Base-by-base conservation (phyloP, 1,140 invertebrate species). In the Leguminivora glycinivorella region DNA sequence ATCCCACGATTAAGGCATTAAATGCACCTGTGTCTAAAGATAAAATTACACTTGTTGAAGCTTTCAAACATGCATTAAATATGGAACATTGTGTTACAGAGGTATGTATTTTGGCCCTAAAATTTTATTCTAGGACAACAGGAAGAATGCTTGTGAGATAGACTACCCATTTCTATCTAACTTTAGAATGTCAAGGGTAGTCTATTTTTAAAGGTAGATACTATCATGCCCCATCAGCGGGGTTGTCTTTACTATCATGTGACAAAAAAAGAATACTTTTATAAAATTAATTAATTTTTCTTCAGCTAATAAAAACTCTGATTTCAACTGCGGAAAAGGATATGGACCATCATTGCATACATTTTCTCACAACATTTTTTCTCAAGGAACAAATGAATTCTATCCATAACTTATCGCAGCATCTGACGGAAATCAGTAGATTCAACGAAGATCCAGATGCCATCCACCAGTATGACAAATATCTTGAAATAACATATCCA, bases 301-400 rank as follows among this genome's bases (percentile, higher is more conserved):
- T 31, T 25, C 68, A 82, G 80, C 47, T 72, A 43, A 69, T 82
- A 69, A 72, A 78, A 69, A 52, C 78, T 4, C 22, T 80, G 31
- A 69, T 79, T 24, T 34, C 10, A n/a, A 47, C 70, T 6, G 80
- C 80, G 29, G 74, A 77, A 69, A 69, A 70, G 7, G 70, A 71
- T 0, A 73, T 80, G 26, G 80, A 82, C 70, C 75, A 75, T 56
- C 78, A 82, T 25, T 82, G 75, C 69, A 74, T 72, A 25, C 75
- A 82, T 71, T 79, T 79, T 68, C 43, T 82, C 0, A 82, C 76
- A 43, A 77, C 80, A 19, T 67, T 72, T 14, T 82, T 77, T 68
- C 69, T 82, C 12, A 56, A 56, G n/a, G 80, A 82, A 43, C 80
- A 82, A 71, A 75, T 76, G 31, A 24, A 34, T 31, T 75, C 80